A percentile compares a stretch with the other conserved stretches of the same genome.
phyloP scores from a whole-genome alignment of 1,140 invertebrate genomes.

The Aporrectodea caliginosa region DNA sequence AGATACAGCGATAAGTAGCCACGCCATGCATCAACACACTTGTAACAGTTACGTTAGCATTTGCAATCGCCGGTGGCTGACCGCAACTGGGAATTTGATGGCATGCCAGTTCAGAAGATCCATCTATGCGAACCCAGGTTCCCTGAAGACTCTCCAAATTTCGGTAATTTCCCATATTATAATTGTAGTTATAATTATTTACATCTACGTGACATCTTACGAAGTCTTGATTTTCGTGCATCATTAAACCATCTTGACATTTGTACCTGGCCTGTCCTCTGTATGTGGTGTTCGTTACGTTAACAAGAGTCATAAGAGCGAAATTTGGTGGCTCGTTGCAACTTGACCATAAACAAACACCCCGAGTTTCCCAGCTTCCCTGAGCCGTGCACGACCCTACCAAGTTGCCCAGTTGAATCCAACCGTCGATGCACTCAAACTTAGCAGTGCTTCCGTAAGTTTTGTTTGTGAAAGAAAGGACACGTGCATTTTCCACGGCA shows the following conservation, averaged over 20 bases:
- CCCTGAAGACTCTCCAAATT: too few species aligned
- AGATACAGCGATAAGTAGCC: background rate
- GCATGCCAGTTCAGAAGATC: too few species aligned
- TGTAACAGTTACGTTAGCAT: background rate
- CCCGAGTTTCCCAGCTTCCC: background rate
- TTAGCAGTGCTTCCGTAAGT: background rate
- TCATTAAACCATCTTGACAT: background rate
- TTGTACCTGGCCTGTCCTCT: background rate
- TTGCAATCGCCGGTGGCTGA: background rate
- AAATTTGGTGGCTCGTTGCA: background rate
- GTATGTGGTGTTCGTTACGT: background rate
- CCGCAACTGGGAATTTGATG: background rate
- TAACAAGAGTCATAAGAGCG: background rate
- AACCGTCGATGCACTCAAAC: background rate
- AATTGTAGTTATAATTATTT: too few species aligned
- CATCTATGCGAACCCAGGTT: too few species aligned
- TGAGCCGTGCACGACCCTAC: background rate
- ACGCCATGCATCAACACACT: background rate
- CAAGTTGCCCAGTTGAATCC: background rate
- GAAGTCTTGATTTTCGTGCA: too few species aligned
- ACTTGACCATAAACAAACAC: background rate
- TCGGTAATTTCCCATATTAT: too few species aligned
- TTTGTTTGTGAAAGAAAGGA: background rate
- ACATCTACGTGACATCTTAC: too few species aligned
- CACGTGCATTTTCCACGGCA: background rate